These are phyloP conservation scores for Congeria kusceri DNA, from an alignment of 2,888 invertebrate species.

Conservation along the genomic window DNA sequence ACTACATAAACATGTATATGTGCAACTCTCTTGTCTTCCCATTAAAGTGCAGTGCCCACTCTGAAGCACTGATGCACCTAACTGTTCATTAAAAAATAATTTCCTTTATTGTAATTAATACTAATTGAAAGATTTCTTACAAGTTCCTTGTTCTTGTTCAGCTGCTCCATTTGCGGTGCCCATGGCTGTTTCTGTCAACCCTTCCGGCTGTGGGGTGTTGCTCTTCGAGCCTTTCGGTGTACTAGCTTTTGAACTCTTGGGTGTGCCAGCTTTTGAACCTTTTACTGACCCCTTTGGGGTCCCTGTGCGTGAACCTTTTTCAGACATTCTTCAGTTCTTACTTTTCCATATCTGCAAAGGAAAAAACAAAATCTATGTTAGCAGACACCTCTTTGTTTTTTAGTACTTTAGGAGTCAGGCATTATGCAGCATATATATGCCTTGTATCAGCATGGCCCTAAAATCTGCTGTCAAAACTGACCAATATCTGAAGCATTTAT, in stretches of 20 bases:
- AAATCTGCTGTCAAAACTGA: no score
- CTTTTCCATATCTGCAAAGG: not conserved
- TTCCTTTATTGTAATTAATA: no score
- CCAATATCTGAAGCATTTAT: no score
- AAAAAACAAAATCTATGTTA: not conserved
- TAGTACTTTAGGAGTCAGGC: not conserved
- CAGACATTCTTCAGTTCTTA: conserved; percentile 64
- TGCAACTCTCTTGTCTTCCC: no score
- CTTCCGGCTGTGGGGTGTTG: conserved; percentile 68
- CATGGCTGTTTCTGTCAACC: conserved; percentile 35
- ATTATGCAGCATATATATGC: no score
- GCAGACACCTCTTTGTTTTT: not conserved
- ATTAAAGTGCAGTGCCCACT: no score
- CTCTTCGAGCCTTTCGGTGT: conserved; percentile 78
- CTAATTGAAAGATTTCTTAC: conserved; percentile 2
- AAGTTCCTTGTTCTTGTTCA: conserved; percentile 54
- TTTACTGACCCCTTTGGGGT: conserved; percentile 67
- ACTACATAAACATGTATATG: no score
- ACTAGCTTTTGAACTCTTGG: conserved; percentile 70
- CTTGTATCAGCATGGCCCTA: no score
- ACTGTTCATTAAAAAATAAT: no score
- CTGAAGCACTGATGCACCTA: no score
- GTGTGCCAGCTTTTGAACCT: conserved; percentile 62
- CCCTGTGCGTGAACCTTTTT: conserved; percentile 69
- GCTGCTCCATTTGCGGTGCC: conserved; percentile 59